phyloP scores from a whole-genome alignment of 2,888 invertebrate genomes.

The Gastrophysa polygoni region DNA sequence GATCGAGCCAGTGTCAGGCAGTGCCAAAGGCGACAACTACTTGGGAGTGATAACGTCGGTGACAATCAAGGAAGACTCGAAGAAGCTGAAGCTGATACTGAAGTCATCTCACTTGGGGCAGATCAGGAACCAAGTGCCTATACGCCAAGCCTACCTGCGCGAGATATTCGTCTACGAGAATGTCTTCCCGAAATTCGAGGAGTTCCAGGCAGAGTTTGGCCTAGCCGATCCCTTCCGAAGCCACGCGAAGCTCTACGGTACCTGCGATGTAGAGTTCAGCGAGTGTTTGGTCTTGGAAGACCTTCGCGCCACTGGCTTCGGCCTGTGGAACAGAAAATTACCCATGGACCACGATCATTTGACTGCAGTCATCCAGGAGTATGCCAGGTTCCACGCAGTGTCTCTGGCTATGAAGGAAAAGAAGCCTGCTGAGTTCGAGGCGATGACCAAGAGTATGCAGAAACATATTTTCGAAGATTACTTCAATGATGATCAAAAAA shows the following conservation, averaged over 20 bases:
- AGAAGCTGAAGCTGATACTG: constrained; percentile 39
- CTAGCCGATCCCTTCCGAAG: constrained; percentile 9
- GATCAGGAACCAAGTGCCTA: constrained; percentile 36
- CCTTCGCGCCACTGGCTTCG: constrained; percentile 40
- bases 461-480: constrained; percentile 15
- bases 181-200: constrained; percentile 39
- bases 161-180: constrained; percentile 45
- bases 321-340: constrained; percentile 41
- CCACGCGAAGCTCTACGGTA: constrained; percentile 28
- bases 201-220: constrained; percentile 30
- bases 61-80: constrained; percentile 20
- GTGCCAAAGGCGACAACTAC: constrained; percentile 31
- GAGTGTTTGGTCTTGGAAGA: constrained; percentile 45
- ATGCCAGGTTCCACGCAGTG: constrained; percentile 48
- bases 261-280: constrained; percentile 14
- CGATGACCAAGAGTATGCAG: constrained; percentile 18
- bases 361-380: constrained; percentile 42
- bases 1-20: not conserved
- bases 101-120: constrained; percentile 43
- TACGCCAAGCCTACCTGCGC: constrained; percentile 38
- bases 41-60: constrained; percentile 34
- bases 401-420: constrained; percentile 45
- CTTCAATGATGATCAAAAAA: not conserved
- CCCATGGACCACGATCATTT: constrained; percentile 47
- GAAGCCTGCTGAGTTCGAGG: constrained; percentile 38